phyloP scores from a whole-genome alignment of 2,797 vertebrate species.

The Notamacropus eugenii region DNA sequence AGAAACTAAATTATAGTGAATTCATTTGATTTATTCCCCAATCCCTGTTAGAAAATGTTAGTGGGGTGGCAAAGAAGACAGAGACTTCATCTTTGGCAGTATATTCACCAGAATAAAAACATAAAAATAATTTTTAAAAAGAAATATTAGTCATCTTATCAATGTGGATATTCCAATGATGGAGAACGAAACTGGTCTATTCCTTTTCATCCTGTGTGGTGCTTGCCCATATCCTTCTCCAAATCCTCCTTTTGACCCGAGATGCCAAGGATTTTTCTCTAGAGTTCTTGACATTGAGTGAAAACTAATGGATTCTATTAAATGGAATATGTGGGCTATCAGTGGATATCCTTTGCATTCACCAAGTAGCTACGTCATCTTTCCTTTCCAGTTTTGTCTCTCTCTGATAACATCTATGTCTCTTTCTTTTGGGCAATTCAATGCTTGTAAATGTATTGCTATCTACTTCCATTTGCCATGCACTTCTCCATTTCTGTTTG shows the following conservation, averaged over 20 bases:
- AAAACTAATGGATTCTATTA: neutral
- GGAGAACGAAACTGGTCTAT: neutral
- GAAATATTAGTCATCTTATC: neutral
- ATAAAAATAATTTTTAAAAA: neutral
- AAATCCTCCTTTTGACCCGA: neutral
- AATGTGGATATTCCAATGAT: neutral
- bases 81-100: neutral
- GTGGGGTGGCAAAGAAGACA: neutral
- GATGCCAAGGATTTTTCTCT: neutral
- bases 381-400: neutral
- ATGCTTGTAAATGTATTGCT: neutral
- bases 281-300: neutral
- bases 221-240: neutral
- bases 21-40: slow-evolving; percentile 35
- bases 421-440: neutral
- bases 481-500: neutral
- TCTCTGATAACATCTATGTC: neutral
- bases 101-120: neutral
- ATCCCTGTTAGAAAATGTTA: neutral
- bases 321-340: neutral
- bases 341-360: neutral
- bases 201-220: neutral
- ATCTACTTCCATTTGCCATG: neutral
- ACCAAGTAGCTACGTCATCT: neutral
- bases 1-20: neutral